Percentiles rank a stretch among this genome's conserved stretches.
Evolutionary conservation across 2,113 vertebrate genomes (phyloP).

Genomic region (Planiliza haematocheilus): DNA sequence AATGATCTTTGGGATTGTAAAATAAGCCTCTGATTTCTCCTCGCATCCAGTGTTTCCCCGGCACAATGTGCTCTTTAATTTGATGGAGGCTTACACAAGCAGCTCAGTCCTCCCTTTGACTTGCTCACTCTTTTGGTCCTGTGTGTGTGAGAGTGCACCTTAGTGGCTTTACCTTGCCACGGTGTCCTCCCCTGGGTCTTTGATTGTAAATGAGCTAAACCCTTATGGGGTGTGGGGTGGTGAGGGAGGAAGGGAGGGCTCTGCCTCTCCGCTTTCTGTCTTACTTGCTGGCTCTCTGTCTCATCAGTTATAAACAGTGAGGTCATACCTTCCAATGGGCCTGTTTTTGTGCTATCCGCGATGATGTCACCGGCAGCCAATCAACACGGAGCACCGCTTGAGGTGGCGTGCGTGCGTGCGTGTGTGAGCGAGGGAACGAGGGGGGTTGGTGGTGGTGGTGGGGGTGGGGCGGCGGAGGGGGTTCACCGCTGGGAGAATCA

Average conservation of each 20-base stretch:
- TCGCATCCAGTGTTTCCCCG: not conserved
- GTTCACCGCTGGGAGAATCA: constrained; percentile 68
- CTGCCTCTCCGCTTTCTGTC: constrained; percentile 35
- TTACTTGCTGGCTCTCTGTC: constrained; percentile 58
- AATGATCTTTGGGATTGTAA: not conserved
- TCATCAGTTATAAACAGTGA: constrained; percentile 80
- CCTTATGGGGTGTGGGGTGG: constrained; percentile 50
- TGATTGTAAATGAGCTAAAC: constrained; percentile 78
- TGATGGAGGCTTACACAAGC: not conserved
- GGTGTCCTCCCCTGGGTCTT: constrained; percentile 75
- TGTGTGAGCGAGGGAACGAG: constrained; percentile 3
- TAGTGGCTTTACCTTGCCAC: constrained; percentile 53
- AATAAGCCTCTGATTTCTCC: not conserved
- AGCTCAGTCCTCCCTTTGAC: constrained; percentile 5
- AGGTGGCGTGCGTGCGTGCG: constrained; percentile 53
- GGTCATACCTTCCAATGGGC: constrained; percentile 83
- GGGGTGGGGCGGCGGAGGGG: constrained; percentile 22
- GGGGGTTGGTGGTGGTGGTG: not conserved
- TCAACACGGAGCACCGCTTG: constrained; percentile 76
- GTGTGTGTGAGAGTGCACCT: constrained; percentile 33
- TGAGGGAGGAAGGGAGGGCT: not conserved
- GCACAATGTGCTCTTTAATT: too few relatives aligned
- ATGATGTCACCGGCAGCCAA: constrained; percentile 87
- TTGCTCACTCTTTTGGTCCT: constrained; percentile 12
- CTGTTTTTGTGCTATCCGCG: constrained; percentile 76